Evolutionary conservation across 2,797 vertebrate species (phyloP), one percentile per base, ranked within the genome.

Genomic region (Scolopax bukidnonensis): DNA sequence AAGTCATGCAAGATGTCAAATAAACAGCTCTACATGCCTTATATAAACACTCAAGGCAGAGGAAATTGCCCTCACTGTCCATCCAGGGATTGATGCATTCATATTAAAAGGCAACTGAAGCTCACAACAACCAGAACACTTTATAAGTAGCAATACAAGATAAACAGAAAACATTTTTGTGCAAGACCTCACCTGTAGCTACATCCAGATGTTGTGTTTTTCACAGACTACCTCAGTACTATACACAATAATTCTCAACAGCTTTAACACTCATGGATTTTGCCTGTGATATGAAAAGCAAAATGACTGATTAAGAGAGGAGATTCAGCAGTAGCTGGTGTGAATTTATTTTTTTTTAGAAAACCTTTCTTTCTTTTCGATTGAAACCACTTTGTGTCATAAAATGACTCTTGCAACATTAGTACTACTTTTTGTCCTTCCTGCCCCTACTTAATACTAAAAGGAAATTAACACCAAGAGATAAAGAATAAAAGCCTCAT

Each of bases 161-260:
- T 41, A 53, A 85, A 43, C 17, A 64, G 77, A 64, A 88, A 79
- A 50, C 11, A 14, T 45, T 82, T 76, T 47, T 15, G n/a, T 76
- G 74, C 48, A 36, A 70, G 77, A 43, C 30, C 85, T 95, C 90
- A 67, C 94, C 83, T 48, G 86, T 74, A 90, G 75, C 92, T 94
- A 11, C 79, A 36, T 63, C 76, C 93, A 94, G 94, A 96, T 6
- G 5, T 15, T 59, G 85, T 78, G 71, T 36, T 94, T 91, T 65
- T 90, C 81, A 36, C 11, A 54, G 86, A 69, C 84, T 51, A 56
- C 60, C 19, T 28, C 33, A 75, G 24, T 18, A 30, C 43, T 10
- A 0, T 2, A 10, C 38, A 11, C 28, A 28, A 47, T 5, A 17
- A 79, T 79, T 89, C 63, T 67, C 89, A 83, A 40, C 13, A 53